Evolutionary conservation across 2,797 vertebrate genomes (phyloP).

Genomic region (Falco rusticolus): DNA sequence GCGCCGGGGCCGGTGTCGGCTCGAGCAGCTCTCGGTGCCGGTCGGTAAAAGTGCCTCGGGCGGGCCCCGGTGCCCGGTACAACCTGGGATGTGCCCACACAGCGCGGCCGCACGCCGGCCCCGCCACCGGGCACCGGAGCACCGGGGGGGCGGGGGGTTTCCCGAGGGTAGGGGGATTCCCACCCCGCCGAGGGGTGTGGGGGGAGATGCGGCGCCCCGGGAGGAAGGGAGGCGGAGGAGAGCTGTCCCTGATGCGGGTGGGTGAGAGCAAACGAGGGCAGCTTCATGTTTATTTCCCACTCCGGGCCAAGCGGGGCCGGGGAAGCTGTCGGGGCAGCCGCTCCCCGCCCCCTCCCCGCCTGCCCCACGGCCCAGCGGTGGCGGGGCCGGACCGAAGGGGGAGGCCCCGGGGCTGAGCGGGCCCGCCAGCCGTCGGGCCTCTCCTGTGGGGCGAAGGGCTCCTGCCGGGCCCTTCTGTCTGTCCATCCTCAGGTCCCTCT

Average conservation of each 20-base stretch:
- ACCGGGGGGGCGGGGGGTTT: neutral
- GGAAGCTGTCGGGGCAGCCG: neutral
- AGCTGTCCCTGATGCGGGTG: neutral
- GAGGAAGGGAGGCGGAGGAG: neutral
- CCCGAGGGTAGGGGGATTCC: neutral
- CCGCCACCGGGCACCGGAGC: neutral
- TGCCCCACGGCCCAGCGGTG: neutral
- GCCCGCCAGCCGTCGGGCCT: neutral
- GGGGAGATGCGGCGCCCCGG: neutral
- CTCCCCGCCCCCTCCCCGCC: neutral
- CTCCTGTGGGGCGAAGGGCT: neutral
- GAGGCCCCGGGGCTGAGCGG: neutral
- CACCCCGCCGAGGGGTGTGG: neutral
- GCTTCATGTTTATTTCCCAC: neutral
- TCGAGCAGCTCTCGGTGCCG: neutral
- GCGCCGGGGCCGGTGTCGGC: neutral
- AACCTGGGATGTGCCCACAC: neutral
- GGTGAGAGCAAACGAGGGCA: neutral
- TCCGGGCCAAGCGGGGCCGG: neutral
- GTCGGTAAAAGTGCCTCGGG: neutral
- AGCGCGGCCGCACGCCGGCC: neutral
- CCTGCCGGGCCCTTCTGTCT: neutral
- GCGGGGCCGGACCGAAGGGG: neutral
- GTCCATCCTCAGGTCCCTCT: neutral
- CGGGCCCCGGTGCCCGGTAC: neutral